Percentiles rank a stretch among this genome's conserved stretches.
Evolutionary conservation across 2,113 vertebrate genomes (phyloP).

Genomic region (Dipodomys merriami): DNA sequence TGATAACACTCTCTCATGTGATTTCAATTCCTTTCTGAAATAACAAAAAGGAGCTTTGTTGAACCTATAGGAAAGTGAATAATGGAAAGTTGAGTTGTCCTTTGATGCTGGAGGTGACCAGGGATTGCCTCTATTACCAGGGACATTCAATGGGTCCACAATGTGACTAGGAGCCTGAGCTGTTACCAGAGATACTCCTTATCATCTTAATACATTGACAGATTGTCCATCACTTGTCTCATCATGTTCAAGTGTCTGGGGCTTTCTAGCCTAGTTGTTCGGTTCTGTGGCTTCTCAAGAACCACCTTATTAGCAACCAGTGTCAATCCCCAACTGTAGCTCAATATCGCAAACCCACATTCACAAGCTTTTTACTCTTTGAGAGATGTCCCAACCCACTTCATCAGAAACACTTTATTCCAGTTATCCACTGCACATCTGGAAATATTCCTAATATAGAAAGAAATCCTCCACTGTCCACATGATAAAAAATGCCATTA

Average conservation of each 20-base stretch:
- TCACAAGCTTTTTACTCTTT: neutral
- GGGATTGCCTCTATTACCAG: neutral
- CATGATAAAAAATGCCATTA: neutral
- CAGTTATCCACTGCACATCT: neutral
- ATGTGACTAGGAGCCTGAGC: fast-evolving
- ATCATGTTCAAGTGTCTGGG: neutral
- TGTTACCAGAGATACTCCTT: neutral
- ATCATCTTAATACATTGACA: neutral
- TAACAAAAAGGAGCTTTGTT: neutral
- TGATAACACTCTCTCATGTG: slow-evolving; percentile 29
- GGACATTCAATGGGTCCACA: neutral
- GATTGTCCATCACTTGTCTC: neutral
- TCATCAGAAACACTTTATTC: slow-evolving; percentile 43
- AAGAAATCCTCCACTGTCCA: slow-evolving; percentile 9
- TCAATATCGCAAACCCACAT: neutral
- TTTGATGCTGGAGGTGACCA: neutral
- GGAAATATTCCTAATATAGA: neutral
- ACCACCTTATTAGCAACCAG: slow-evolving; percentile 12
- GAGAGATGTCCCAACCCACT: neutral
- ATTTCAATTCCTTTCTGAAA: slow-evolving; percentile 20
- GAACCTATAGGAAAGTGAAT: slow-evolving; percentile 31
- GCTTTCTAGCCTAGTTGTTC: neutral
- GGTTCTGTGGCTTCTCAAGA: slow-evolving; percentile 25
- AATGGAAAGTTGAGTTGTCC: too few species aligned
- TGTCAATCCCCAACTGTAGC: neutral